A percentile compares a stretch with the other conserved stretches of the same genome.
phyloP scores from a whole-genome alignment of 2,888 invertebrate genomes.

The Polyommatus icarus region DNA sequence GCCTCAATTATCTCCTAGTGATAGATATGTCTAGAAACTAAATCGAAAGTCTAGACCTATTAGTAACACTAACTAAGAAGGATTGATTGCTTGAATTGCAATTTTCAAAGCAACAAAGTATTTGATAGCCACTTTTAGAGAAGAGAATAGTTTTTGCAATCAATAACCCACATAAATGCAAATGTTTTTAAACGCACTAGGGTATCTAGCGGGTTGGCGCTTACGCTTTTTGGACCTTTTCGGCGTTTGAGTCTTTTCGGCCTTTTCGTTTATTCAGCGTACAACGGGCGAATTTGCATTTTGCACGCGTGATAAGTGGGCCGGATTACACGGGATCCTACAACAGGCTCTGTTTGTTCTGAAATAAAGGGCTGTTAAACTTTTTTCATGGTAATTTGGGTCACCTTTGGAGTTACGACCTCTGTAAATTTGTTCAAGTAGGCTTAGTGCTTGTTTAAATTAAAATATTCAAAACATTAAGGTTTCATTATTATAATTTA shows the following conservation, averaged over 20 bases:
- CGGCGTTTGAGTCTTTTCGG: conserved; percentile 36
- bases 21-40: background rate
- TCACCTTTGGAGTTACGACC: conserved; percentile 75
- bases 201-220: conserved; percentile 39
- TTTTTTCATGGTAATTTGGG: conserved; percentile 80
- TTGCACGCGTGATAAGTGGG: conserved; percentile 80
- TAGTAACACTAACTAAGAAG: background rate
- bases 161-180: background rate
- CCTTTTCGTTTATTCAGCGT: conserved; percentile 74
- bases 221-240: conserved; percentile 35
- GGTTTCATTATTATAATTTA: background rate
- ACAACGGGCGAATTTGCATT: conserved; percentile 75
- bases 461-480: conserved; percentile 7
- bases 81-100: background rate
- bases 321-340: conserved; percentile 77
- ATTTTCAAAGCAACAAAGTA: background rate
- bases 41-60: background rate
- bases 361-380: conserved; percentile 79
- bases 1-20: background rate
- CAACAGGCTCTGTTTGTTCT: conserved; percentile 77
- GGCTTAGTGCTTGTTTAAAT: conserved; percentile 64
- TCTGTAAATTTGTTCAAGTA: conserved; percentile 78
- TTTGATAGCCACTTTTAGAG: background rate
- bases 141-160: background rate
- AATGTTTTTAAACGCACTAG: background rate